Conservation (phyloP, 2,888 invertebrate genomes). For the Cinara cedri region DNA sequence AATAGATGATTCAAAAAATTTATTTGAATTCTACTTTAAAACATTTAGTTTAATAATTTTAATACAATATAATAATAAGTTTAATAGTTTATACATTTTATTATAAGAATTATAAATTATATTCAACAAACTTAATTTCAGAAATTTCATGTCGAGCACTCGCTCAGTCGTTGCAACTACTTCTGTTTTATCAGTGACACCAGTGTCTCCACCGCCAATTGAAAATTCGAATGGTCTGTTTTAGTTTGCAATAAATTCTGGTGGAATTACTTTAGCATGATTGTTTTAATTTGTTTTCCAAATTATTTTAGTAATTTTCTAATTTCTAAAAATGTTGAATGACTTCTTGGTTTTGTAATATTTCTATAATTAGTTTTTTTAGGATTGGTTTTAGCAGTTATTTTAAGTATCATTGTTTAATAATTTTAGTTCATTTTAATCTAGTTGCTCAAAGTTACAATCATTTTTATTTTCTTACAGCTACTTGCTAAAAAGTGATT, state of each 20-base stretch:
- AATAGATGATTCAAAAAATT: too few species aligned
- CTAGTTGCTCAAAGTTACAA: not conserved
- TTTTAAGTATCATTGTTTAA: not conserved
- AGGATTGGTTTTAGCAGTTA: not conserved
- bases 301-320: too few species aligned
- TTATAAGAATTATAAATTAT: not conserved
- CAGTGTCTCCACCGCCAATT: conserved; percentile 44
- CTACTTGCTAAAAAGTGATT: not conserved
- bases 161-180: conserved; percentile 59
- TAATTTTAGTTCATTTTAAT: not conserved
- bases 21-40: too few species aligned
- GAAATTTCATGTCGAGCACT: conserved; percentile 60
- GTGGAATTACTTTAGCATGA: conserved; percentile 13
- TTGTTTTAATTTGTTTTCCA: not conserved
- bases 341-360: conserved; percentile 7
- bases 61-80: too few species aligned
- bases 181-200: conserved; percentile 51
- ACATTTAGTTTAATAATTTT: too few species aligned
- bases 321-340: not conserved
- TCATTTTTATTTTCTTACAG: not conserved
- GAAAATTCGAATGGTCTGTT: conserved; percentile 54
- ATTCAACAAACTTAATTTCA: conserved; percentile 58
- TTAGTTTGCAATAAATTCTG: conserved; percentile 17
- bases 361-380: not conserved
- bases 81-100: not conserved